Evolutionary conservation across 2,888 invertebrate genomes (phyloP).

Genomic region (Brachylomia viminalis): DNA sequence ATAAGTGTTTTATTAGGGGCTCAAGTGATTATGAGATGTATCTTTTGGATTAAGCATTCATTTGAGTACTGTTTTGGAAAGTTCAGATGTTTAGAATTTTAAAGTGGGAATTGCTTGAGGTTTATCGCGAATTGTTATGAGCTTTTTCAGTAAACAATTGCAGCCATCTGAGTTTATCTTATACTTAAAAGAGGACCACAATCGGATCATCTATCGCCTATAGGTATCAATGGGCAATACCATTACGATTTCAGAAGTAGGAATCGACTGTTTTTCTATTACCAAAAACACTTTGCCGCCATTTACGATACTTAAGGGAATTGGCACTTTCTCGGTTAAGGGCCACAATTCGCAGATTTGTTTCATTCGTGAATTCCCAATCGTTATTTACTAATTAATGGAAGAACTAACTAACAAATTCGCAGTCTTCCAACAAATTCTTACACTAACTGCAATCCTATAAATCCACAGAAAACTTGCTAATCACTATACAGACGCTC

Average conservation of each 20-base stretch:
- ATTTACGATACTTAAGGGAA: conserved; percentile 42
- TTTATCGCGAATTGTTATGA: background rate
- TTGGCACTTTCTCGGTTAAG: conserved; percentile 20
- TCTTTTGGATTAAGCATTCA: conserved; percentile 45
- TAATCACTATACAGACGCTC: conserved; percentile 53
- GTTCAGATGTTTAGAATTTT: conserved; percentile 34
- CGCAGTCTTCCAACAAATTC: conserved; percentile 14
- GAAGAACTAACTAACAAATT: conserved; percentile 14
- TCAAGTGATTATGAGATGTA: conserved; percentile 53
- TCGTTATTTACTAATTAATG: conserved; percentile 19
- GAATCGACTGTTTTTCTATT: conserved; percentile 50
- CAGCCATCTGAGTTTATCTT: background rate
- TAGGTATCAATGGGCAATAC: conserved; percentile 13
- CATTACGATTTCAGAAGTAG: conserved; percentile 31
- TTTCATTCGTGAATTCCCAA: background rate
- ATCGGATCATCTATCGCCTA: background rate
- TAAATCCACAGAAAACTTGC: conserved; percentile 47
- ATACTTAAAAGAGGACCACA: conserved; percentile 4
- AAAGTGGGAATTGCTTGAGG: conserved; percentile 25
- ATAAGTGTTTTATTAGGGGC: conserved; percentile 57
- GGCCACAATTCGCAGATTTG: conserved; percentile 9
- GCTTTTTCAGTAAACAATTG: conserved; percentile 4
- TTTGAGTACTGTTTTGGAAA: conserved; percentile 43
- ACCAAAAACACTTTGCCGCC: conserved; percentile 45
- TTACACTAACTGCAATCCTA: conserved; percentile 31